Percentiles rank a stretch among this genome's conserved stretches.
Evolutionary conservation across 2,888 invertebrate species (phyloP).

Genomic region (Ophraella communa): DNA sequence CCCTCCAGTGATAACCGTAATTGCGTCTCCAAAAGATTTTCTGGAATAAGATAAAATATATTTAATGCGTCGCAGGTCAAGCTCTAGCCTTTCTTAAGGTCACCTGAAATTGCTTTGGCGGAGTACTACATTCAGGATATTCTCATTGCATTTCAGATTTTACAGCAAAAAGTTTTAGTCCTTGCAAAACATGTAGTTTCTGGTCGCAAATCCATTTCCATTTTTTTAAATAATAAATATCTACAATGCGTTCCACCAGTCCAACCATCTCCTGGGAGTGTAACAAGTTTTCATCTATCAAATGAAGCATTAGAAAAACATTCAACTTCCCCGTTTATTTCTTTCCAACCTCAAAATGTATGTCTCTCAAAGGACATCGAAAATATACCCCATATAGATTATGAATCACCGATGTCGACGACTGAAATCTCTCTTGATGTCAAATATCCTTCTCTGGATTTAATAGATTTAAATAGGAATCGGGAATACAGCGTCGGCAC

Average conservation of each 20-base stretch:
- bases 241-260: background rate
- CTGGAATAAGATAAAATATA: too few species aligned
- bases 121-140: too few species aligned
- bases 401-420: conserved; percentile 1
- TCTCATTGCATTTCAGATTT: too few species aligned
- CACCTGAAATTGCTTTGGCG: too few species aligned
- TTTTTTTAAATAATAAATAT: too few species aligned
- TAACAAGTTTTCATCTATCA: background rate
- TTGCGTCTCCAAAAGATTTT: too few species aligned
- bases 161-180: too few species aligned
- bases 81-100: too few species aligned
- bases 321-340: conserved; percentile 10
- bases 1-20: too few species aligned
- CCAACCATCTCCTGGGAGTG: conserved; percentile 1
- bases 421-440: conserved; percentile 23
- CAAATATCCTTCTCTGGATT: conserved; percentile 23
- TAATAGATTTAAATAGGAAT: conserved; percentile 30
- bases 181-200: too few species aligned
- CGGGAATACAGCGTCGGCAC: background rate
- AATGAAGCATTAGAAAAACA: conserved; percentile 15
- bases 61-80: too few species aligned
- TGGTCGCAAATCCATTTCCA: too few species aligned
- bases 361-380: conserved; percentile 10
- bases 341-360: conserved; percentile 14
- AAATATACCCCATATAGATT: conserved; percentile 18